A percentile compares a stretch with the other conserved stretches of the same genome.
Conservation (phyloP, 1,140 invertebrate genomes). For the Sminthurides bifidus region DNA sequence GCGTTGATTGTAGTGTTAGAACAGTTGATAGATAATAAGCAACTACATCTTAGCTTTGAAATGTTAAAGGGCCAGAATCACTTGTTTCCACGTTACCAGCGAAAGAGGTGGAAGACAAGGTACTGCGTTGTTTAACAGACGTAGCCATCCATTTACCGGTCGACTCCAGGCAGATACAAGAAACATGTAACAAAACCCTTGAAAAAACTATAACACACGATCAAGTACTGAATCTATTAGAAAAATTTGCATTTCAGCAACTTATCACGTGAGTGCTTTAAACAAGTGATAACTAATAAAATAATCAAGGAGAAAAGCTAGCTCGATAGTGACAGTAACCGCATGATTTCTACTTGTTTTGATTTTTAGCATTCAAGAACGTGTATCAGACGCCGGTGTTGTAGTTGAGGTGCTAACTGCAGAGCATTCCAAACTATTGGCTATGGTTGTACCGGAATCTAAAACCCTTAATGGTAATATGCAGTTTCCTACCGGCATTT, state of each 20-base stretch:
- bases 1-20: not conserved
- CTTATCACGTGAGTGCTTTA: slow-evolving; percentile 51
- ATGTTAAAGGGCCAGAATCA: not conserved
- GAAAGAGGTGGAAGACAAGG: slow-evolving; percentile 47
- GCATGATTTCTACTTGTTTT: too few species aligned
- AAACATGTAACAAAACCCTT: slow-evolving; percentile 48
- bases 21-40: not conserved
- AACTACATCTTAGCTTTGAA: not conserved
- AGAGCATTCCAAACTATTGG: slow-evolving; percentile 56
- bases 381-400: slow-evolving; percentile 45
- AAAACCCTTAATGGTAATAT: too few species aligned
- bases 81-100: not conserved
- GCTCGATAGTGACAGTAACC: too few species aligned
- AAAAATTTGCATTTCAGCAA: slow-evolving; percentile 78
- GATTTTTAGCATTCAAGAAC: slow-evolving; percentile 46
- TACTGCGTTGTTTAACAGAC: slow-evolving; percentile 63
- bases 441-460: slow-evolving; percentile 42
- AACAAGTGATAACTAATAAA: too few species aligned
- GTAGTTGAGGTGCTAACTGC: slow-evolving; percentile 53
- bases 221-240: slow-evolving; percentile 60
- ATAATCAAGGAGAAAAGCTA: too few species aligned
- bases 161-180: slow-evolving; percentile 53
- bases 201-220: slow-evolving; percentile 48
- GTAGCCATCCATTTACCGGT: slow-evolving; percentile 63
- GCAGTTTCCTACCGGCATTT: too few species aligned